Conservation (phyloP, 2,113 vertebrate genomes). For the Ranitomeya variabilis region DNA sequence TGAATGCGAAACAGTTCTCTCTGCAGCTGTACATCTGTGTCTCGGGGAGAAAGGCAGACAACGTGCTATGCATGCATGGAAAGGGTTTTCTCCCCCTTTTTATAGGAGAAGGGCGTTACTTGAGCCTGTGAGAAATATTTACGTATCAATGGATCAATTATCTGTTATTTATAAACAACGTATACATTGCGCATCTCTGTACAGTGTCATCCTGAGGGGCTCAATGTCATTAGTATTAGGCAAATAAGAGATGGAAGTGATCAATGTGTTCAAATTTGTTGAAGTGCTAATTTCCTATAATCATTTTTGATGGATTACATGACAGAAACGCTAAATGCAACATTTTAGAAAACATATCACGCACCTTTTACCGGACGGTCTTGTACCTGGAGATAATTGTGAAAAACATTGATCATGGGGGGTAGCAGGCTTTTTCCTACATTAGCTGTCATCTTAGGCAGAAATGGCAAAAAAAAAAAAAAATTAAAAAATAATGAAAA, state of each 20-base stretch:
- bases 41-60: slow-evolving; percentile 17
- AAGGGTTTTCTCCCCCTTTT: background rate
- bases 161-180: background rate
- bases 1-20: slow-evolving; percentile 70
- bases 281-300: background rate
- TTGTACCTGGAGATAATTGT: background rate
- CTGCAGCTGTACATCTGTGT: slow-evolving; percentile 58
- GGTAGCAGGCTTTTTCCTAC: background rate
- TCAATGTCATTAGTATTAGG: background rate
- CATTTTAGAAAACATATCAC: background rate
- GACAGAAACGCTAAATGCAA: background rate
- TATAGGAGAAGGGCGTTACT: background rate
- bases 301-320: slow-evolving; percentile 3
- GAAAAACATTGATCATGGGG: background rate
- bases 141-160: background rate
- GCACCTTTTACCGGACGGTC: background rate
- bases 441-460: background rate
- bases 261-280: background rate
- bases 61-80: slow-evolving; percentile 43
- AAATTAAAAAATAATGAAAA: background rate
- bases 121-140: background rate
- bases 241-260: background rate
- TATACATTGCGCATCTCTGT: background rate
- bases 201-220: background rate
- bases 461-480: background rate